Percentiles rank a stretch among this genome's conserved stretches.
Conservation (phyloP, 2,888 invertebrate genomes). For the Tetragonisca angustula region DNA sequence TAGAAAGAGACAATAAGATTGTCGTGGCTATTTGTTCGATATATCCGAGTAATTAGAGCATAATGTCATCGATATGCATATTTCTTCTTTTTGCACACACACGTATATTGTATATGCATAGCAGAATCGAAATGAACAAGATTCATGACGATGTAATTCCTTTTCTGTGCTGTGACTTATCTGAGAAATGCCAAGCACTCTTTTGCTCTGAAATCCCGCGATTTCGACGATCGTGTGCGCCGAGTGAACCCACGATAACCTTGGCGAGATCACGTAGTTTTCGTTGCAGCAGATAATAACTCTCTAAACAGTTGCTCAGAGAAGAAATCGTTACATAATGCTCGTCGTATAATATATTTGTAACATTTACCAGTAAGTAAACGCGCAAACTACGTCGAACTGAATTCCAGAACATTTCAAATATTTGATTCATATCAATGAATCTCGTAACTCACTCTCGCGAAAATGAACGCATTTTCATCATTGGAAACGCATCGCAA, state of each 20-base stretch:
- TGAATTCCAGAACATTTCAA: background rate
- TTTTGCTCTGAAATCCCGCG: background rate
- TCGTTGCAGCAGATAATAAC: slow-evolving; percentile 8
- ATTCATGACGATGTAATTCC: background rate
- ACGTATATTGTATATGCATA: background rate
- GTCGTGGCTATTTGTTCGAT: slow-evolving; percentile 27
- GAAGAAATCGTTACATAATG: background rate
- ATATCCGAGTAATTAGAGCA: slow-evolving; percentile 34
- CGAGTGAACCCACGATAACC: slow-evolving; percentile 53
- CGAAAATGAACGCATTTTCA: too few species aligned
- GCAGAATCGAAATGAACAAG: background rate
- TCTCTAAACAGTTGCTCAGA: background rate
- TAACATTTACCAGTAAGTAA: background rate
- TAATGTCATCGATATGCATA: background rate
- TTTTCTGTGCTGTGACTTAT: background rate
- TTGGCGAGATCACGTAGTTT: slow-evolving; percentile 21
- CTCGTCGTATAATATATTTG: background rate
- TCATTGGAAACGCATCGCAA: background rate
- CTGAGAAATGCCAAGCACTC: background rate
- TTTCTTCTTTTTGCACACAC: background rate
- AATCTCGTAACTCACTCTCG: background rate
- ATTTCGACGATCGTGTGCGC: background rate
- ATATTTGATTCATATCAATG: background rate
- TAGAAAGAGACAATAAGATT: background rate
- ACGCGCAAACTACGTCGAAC: background rate